Conservation (phyloP, 1,140 invertebrate genomes). For the Bombus affinis region DNA sequence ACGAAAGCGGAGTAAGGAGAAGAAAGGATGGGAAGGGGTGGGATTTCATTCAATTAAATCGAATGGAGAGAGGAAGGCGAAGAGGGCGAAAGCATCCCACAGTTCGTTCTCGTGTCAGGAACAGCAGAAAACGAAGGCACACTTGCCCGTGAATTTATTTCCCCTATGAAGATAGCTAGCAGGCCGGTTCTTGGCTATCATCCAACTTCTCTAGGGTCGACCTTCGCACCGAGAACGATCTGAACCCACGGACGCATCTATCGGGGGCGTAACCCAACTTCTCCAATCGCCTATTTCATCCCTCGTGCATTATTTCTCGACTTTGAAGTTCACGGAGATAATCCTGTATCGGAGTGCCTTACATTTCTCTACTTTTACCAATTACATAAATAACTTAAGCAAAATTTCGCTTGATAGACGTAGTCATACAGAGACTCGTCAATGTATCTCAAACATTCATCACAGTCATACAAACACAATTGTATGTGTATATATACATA, state of each 20-base stretch:
- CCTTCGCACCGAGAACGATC: constrained; percentile 8
- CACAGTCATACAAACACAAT: too few relatives aligned
- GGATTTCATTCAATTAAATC: constrained; percentile 22
- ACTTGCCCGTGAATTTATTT: constrained; percentile 39
- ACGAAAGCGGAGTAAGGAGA: background rate
- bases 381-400: background rate
- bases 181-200: background rate
- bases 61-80: background rate
- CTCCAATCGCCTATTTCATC: too few relatives aligned
- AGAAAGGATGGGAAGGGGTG: background rate
- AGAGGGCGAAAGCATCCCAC: background rate
- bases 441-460: background rate
- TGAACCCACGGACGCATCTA: background rate
- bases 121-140: constrained; percentile 26
- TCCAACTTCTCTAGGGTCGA: constrained; percentile 4
- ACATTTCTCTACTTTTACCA: background rate
- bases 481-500: background rate
- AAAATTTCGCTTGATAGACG: background rate
- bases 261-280: background rate
- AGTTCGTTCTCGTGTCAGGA: constrained; percentile 26
- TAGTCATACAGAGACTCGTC: background rate
- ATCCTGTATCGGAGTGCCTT: too few relatives aligned
- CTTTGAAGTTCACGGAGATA: background rate
- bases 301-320: background rate
- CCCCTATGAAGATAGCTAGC: background rate